Conservation (phyloP, 2,888 invertebrate species). For the Crepidodera aurea region DNA sequence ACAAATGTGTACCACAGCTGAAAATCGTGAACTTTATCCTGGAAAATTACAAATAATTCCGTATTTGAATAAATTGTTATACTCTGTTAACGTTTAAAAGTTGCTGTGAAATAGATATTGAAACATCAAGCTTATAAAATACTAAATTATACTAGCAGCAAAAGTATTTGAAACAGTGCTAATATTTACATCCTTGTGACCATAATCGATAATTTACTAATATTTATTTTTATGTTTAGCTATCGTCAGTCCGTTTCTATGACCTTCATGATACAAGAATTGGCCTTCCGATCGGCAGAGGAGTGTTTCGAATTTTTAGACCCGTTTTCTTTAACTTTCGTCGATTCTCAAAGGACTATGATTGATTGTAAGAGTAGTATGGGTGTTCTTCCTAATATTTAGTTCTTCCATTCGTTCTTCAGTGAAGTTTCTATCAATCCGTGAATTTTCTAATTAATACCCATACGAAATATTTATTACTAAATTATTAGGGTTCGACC, state of each 20-base stretch:
- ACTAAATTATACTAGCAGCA: too few relatives aligned
- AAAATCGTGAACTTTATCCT: too few relatives aligned
- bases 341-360: conserved; percentile 73
- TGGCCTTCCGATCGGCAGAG: conserved; percentile 85
- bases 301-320: conserved; percentile 89
- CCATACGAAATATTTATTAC: background rate
- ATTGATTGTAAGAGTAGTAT: conserved; percentile 92
- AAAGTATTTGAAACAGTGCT: background rate
- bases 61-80: too few relatives aligned
- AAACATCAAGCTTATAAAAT: too few relatives aligned
- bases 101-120: too few relatives aligned
- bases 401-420: conserved; percentile 6
- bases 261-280: conserved; percentile 84
- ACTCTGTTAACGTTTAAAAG: too few relatives aligned
- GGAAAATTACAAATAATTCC: too few relatives aligned
- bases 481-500: background rate
- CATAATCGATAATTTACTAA: conserved; percentile 34
- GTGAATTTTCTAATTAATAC: background rate
- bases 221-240: conserved; percentile 68
- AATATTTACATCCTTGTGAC: conserved; percentile 38
- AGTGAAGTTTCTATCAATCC: background rate
- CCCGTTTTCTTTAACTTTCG: conserved; percentile 79
- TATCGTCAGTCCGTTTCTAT: conserved; percentile 92
- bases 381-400: conserved; percentile 65
- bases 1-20: too few relatives aligned